Evolutionary conservation across 2,797 vertebrate genomes (phyloP), one percentile per base, ranked within the genome.

Genomic region (Mus caroli): DNA sequence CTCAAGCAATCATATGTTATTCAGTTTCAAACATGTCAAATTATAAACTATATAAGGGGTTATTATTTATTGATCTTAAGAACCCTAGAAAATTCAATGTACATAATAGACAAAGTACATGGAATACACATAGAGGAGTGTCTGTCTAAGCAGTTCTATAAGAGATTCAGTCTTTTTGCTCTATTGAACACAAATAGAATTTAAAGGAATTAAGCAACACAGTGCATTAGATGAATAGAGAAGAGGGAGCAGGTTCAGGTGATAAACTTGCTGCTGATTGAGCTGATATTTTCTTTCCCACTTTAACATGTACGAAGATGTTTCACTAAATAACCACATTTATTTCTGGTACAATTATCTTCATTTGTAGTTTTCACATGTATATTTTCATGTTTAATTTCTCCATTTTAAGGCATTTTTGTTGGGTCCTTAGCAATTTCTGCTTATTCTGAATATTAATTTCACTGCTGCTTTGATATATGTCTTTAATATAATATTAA

Each of bases 161-260:
- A 28, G 50, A 90, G 71, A 90, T 76, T 37, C 0, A 73, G 52
- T 94, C 46, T 92, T 3, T 85, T 20, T 14, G 69, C 2, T 52
- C 54, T 76, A 43, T 22, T 95, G 76, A 92, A 12, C 73, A 52
- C 75, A 58, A 58, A 40, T 20, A 37, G 17, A 58, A 79, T 62
- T 73, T 60, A 87, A 40, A 77, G 22, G 77, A 94, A 97, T 92
- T 82, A 91, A 94, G 79, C 52, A 92, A 73, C 88, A 69, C 82
- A 76, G 76, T 90, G 34, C 37, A 46, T 90, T 90, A 90, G 56
- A 86, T n/a, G 15, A 79, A 84, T 6, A 60, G 40, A 92, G 60
- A 89, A 52, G 88, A 92, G 79, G 8, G 43, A 90, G 58, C 17
- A 6, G 84, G 50, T 60, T 86, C 56, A 94, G 85, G 75, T 93